Percentiles rank a stretch among this genome's conserved stretches.
phyloP scores from a whole-genome alignment of 2,113 vertebrate species.

The Acrocephalus kingi region DNA sequence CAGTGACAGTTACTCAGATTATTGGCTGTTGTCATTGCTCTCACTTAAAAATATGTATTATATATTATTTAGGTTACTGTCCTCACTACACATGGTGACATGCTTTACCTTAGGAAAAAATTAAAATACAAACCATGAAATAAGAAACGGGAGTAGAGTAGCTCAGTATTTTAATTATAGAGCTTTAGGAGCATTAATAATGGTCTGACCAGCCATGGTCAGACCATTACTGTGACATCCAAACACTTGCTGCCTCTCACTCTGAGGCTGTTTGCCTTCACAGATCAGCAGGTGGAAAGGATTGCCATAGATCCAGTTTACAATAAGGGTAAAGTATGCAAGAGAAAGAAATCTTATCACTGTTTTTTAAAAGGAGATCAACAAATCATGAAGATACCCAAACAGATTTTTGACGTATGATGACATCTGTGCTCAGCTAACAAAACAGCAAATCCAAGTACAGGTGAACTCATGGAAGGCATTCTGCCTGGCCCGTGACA shows the following conservation, averaged over 20 bases:
- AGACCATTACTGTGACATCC: background rate
- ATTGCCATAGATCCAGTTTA: background rate
- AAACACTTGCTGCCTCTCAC: background rate
- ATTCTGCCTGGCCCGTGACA: background rate
- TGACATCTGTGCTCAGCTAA: background rate
- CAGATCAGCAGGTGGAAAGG: background rate
- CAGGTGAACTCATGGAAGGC: background rate
- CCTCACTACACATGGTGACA: background rate
- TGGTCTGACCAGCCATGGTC: background rate
- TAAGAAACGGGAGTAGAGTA: background rate
- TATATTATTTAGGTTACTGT: background rate
- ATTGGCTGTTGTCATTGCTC: background rate
- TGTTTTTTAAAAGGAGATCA: background rate
- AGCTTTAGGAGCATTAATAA: background rate
- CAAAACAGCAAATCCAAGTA: background rate
- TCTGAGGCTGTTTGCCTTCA: background rate
- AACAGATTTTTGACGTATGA: background rate
- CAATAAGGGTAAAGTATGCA: background rate
- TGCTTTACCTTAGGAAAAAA: background rate
- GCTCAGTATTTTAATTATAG: background rate
- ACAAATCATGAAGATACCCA: background rate
- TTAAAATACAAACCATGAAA: background rate
- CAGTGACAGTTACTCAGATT: background rate
- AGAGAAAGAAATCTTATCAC: background rate
- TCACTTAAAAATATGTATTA: background rate